Percentiles rank a stretch among this genome's conserved stretches.
phyloP scores from a whole-genome alignment of 2,888 invertebrate species.

The Lasioglossum figueresi region DNA sequence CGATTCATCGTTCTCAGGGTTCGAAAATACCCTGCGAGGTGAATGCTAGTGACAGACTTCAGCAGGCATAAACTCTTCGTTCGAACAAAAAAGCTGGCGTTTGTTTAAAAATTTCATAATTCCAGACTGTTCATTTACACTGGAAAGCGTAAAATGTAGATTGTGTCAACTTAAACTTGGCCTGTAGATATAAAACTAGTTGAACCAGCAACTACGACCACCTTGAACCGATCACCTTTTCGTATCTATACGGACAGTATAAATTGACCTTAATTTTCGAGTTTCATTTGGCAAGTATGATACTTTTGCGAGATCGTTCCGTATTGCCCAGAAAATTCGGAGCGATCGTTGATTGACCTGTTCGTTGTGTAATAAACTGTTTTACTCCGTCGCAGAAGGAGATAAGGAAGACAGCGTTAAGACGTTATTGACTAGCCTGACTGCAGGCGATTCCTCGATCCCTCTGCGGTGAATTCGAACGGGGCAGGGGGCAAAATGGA shows the following conservation, averaged over 20 bases:
- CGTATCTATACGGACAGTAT: no score
- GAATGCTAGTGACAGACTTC: background rate
- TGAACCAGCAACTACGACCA: no score
- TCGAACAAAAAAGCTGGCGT: background rate
- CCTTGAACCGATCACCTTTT: no score
- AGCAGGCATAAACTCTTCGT: background rate
- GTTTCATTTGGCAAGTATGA: background rate
- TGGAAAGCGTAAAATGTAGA: no score
- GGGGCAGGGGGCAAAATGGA: background rate
- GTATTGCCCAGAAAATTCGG: background rate
- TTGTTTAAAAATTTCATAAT: background rate
- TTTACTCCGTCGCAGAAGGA: background rate
- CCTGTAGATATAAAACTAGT: no score
- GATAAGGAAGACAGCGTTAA: constrained; percentile 24
- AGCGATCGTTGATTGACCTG: background rate
- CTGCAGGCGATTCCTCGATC: constrained; percentile 9
- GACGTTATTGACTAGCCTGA: constrained; percentile 25
- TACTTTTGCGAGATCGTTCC: background rate
- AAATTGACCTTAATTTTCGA: no score
- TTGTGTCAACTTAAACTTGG: no score
- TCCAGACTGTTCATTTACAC: background rate
- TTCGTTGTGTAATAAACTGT: background rate
- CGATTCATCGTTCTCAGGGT: constrained; percentile 51
- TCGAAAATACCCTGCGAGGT: constrained; percentile 21
- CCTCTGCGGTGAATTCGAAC: constrained; percentile 23